Percentiles rank a stretch among this genome's conserved stretches.
phyloP scores from a whole-genome alignment of 2,888 invertebrate genomes.

The Oegoconia quadripuncta region DNA sequence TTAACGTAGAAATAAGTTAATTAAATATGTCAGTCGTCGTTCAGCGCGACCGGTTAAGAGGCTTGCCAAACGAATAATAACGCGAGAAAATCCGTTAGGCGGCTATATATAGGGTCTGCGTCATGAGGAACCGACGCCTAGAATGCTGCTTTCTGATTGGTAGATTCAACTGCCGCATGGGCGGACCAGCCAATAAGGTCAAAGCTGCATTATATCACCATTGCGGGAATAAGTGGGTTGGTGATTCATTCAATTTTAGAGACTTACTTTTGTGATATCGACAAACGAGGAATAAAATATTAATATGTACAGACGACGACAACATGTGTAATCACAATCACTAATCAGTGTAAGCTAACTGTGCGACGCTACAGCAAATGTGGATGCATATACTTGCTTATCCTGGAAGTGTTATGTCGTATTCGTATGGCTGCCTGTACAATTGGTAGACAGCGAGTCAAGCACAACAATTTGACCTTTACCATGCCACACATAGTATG shows the following conservation, averaged over 20 bases:
- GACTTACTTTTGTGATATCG: conserved; percentile 21
- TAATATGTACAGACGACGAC: conserved; percentile 10
- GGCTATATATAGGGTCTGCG: conserved; percentile 77
- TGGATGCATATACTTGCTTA: no score
- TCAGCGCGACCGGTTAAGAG: conserved; percentile 83
- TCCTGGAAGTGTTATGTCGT: no score
- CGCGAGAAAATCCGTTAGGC: conserved; percentile 57
- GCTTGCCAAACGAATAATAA: conserved; percentile 84
- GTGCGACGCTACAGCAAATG: no score
- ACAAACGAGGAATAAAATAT: no score
- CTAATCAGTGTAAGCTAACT: no score
- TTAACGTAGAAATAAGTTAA: conserved; percentile 70
- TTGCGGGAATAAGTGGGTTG: conserved; percentile 73
- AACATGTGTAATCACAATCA: conserved; percentile 6
- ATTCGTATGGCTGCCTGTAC: no score
- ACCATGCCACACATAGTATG: no score
- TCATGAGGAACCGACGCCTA: conserved; percentile 75
- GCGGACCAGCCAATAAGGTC: conserved; percentile 65
- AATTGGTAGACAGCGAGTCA: no score
- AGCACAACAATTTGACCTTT: no score
- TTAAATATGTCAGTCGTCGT: conserved; percentile 71
- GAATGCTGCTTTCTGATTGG: conserved; percentile 66
- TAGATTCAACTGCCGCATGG: conserved; percentile 58
- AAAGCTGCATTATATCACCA: conserved; percentile 68
- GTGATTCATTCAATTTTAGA: conserved; percentile 37